Percentiles rank a stretch among this genome's conserved stretches.
phyloP scores from a whole-genome alignment of 2,888 invertebrate genomes.

The Meiosimyza decipiens region DNA sequence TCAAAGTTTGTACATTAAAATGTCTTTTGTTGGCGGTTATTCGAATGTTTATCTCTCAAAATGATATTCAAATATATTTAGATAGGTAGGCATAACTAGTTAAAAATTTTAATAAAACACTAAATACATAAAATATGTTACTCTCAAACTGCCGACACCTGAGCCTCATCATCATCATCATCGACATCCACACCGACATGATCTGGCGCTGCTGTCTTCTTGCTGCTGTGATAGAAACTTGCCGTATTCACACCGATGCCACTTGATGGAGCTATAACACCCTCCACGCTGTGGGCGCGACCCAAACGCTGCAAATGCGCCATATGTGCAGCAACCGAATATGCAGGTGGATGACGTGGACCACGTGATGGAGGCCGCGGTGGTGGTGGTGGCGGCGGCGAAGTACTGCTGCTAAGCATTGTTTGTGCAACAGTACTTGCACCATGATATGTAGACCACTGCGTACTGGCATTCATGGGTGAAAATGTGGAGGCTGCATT shows the following conservation, averaged over 20 bases:
- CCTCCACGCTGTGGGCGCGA: constrained; percentile 87
- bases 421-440: neutral
- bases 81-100: neutral
- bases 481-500: too few species aligned
- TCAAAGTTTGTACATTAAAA: constrained; percentile 35
- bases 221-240: constrained; percentile 21
- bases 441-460: constrained; percentile 3
- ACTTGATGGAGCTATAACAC: constrained; percentile 71
- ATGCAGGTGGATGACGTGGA: constrained; percentile 77
- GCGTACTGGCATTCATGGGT: constrained; percentile 2
- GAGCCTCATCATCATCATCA: constrained; percentile 50
- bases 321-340: constrained; percentile 88
- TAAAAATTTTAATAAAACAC: neutral
- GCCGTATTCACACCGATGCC: neutral
- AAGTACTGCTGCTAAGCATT: constrained; percentile 28
- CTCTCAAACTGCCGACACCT: constrained; percentile 50
- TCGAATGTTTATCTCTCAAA: constrained; percentile 14
- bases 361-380: constrained; percentile 36
- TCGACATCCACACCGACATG: neutral
- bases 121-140: constrained; percentile 12
- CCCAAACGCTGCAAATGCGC: constrained; percentile 84
- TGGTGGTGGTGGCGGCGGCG: constrained; percentile 45
- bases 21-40: constrained; percentile 34
- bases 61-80: neutral
- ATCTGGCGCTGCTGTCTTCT: constrained; percentile 5